A percentile compares a stretch with the other conserved stretches of the same genome.
Evolutionary conservation across 1,140 invertebrate genomes (phyloP).

Genomic region (Chironomus tepperi): DNA sequence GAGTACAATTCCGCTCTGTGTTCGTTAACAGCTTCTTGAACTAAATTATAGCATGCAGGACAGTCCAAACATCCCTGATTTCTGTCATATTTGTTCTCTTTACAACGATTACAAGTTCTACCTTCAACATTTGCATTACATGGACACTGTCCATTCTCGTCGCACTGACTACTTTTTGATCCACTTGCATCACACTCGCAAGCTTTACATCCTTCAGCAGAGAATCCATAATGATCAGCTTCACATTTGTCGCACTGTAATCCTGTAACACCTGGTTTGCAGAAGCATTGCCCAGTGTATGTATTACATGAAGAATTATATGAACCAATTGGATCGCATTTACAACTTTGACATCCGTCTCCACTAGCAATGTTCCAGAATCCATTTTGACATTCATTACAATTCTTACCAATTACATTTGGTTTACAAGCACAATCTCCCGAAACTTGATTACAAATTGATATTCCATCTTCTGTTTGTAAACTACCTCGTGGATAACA

Average conservation of each 20-base stretch:
- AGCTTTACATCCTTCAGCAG: conserved; percentile 67
- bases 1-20: conserved; percentile 68
- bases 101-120: conserved; percentile 80
- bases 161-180: conserved; percentile 74
- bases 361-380: conserved; percentile 75
- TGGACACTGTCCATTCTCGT: conserved; percentile 73
- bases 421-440: conserved; percentile 86
- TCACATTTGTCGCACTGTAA: conserved; percentile 76
- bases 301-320: conserved; percentile 73
- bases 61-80: conserved; percentile 82
- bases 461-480: conserved; percentile 56
- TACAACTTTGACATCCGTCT: conserved; percentile 75
- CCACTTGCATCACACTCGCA: conserved; percentile 87
- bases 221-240: conserved; percentile 83
- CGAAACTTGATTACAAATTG: conserved; percentile 67
- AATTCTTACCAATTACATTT: conserved; percentile 79
- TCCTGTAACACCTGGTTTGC: conserved; percentile 77
- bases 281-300: conserved; percentile 75
- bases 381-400: conserved; percentile 74
- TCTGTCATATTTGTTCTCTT: conserved; percentile 83
- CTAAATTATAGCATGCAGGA: conserved; percentile 86
- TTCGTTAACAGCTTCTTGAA: conserved; percentile 75
- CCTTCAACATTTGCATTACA: conserved; percentile 89
- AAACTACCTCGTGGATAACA: conserved; percentile 74
- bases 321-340: conserved; percentile 79